Conservation (phyloP, 2,888 invertebrate species). For the Lumbricus terrestris region DNA sequence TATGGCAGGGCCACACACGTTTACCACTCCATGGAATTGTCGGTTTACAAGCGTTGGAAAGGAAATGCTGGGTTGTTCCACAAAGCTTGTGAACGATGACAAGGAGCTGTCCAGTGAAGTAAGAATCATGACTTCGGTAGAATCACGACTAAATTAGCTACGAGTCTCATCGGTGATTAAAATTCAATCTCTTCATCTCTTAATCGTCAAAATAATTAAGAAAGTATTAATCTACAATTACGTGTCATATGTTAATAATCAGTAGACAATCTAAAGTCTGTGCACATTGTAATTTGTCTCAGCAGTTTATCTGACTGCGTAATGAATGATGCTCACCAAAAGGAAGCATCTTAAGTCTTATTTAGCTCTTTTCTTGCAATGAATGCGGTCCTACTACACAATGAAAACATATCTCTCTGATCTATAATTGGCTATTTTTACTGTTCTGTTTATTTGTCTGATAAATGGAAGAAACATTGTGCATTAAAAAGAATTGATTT, state of each 20-base stretch:
- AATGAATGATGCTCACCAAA: background rate
- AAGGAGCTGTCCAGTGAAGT: slow-evolving; percentile 77
- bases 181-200: background rate
- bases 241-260: background rate
- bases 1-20: slow-evolving; percentile 74
- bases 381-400: no score
- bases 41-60: slow-evolving; percentile 72
- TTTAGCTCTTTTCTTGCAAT: background rate
- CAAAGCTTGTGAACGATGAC: slow-evolving; percentile 64
- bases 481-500: no score
- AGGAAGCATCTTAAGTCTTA: background rate
- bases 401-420: no score
- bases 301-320: background rate
- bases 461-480: no score
- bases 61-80: slow-evolving; percentile 70
- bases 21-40: slow-evolving; percentile 64
- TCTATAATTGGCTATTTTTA: no score
- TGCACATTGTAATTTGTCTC: no score
- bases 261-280: background rate
- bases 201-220: background rate
- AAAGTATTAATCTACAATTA: background rate
- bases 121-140: background rate
- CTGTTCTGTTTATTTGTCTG: no score
- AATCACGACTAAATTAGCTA: background rate
- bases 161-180: no score